Evolutionary conservation across 2,888 invertebrate genomes (phyloP).

Genomic region (Melieria omissa): DNA sequence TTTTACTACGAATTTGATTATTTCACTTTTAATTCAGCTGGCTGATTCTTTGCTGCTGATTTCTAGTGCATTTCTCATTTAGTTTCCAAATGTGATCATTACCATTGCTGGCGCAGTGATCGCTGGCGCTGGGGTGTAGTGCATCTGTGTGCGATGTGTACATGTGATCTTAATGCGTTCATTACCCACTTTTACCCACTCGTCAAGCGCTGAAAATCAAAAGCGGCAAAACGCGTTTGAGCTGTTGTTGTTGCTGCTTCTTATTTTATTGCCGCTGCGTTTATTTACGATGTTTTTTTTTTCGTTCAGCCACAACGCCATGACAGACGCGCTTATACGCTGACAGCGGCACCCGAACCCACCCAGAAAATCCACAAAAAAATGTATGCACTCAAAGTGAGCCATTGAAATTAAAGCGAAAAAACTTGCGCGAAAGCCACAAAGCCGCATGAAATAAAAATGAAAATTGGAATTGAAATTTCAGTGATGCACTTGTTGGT

Average conservation of each 20-base stretch:
- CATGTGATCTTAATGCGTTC: neutral
- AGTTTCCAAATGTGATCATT: too few species aligned
- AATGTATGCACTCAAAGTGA: too few species aligned
- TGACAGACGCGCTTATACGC: neutral
- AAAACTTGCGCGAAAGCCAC: too few species aligned
- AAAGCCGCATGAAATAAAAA: too few species aligned
- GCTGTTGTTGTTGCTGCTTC: neutral
- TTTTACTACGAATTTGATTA: constrained; percentile 10
- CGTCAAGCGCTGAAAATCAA: constrained; percentile 13
- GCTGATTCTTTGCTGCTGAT: neutral
- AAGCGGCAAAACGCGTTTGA: constrained; percentile 22
- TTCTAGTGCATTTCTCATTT: neutral
- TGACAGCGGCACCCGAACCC: neutral
- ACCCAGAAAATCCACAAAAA: neutral
- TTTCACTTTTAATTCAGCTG: neutral
- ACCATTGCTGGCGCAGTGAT: neutral
- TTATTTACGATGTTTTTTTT: neutral
- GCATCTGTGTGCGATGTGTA: neutral
- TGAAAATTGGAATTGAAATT: too few species aligned
- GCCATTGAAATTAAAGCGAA: too few species aligned
- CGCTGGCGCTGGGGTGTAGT: neutral
- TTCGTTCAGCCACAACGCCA: neutral
- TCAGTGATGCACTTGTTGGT: too few species aligned
- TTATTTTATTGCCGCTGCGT: neutral
- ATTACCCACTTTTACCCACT: constrained; percentile 12